Percentiles rank a stretch among this genome's conserved stretches.
Conservation (phyloP, 2,113 vertebrate species). For the Eonycteris spelaea region DNA sequence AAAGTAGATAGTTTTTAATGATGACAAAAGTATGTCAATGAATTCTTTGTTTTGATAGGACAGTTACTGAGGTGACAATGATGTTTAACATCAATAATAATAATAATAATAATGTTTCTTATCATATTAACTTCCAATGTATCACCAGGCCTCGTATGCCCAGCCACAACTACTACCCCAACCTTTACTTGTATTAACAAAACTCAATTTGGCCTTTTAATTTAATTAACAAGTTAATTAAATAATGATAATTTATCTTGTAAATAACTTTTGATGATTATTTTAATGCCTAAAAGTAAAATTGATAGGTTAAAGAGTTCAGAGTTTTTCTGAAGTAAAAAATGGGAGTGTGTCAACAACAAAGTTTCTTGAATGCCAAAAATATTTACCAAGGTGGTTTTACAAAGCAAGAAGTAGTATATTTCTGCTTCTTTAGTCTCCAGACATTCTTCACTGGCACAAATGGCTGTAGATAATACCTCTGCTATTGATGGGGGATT, state of each 20-base stretch:
- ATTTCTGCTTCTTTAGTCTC: background rate
- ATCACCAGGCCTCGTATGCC: background rate
- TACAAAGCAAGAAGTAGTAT: background rate
- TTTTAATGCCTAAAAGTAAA: background rate
- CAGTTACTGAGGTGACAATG: background rate
- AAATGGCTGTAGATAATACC: too few species aligned
- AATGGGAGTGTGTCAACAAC: background rate
- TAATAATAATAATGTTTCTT: background rate
- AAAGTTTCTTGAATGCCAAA: background rate
- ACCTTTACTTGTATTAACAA: background rate
- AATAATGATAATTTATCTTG: background rate
- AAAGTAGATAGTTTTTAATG: background rate
- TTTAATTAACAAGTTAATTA: background rate
- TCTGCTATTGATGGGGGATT: background rate
- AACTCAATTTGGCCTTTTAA: background rate
- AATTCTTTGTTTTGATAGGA: background rate
- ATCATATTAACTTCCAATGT: background rate
- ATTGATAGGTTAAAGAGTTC: background rate
- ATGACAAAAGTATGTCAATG: background rate
- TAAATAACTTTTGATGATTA: background rate
- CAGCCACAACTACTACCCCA: fast-evolving
- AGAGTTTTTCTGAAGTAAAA: background rate
- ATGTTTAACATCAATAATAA: background rate
- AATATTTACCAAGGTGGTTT: background rate
- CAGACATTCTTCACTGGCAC: too few species aligned